Evolutionary conservation across 1,140 invertebrate species (phyloP).

Genomic region (Drosophila tristis): DNA sequence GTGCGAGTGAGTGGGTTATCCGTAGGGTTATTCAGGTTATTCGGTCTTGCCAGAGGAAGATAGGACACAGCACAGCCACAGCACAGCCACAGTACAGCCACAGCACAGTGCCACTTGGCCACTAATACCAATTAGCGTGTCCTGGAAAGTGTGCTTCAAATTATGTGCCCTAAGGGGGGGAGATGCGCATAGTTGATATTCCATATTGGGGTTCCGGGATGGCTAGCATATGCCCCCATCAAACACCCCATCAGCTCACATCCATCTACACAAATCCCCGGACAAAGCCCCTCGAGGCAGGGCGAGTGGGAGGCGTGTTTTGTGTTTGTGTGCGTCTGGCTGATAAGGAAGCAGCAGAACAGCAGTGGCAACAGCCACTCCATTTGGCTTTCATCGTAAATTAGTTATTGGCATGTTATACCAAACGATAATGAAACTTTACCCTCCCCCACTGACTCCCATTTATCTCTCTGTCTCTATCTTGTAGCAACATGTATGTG

Average conservation of each 20-base stretch:
- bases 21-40: slow-evolving; percentile 23
- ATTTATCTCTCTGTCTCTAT: slow-evolving; percentile 5
- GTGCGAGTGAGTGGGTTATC: slow-evolving; percentile 41
- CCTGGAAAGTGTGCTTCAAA: slow-evolving; percentile 72
- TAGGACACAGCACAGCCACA: slow-evolving; percentile 45
- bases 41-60: slow-evolving; percentile 35
- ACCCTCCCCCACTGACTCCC: neutral
- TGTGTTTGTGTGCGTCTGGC: slow-evolving; percentile 39
- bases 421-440: slow-evolving; percentile 73
- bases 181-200: slow-evolving; percentile 37
- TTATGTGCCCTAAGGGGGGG: slow-evolving; percentile 52
- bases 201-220: slow-evolving; percentile 9
- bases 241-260: slow-evolving; percentile 20
- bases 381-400: slow-evolving; percentile 72
- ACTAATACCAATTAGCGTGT: slow-evolving; percentile 79
- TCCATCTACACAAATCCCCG: slow-evolving; percentile 40
- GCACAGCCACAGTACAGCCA: too few species aligned
- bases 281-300: slow-evolving; percentile 33
- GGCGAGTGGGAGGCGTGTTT: neutral
- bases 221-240: slow-evolving; percentile 57
- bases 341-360: slow-evolving; percentile 65
- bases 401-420: slow-evolving; percentile 80
- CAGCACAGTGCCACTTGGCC: slow-evolving; percentile 40
- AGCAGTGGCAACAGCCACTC: slow-evolving; percentile 38
- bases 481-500: slow-evolving; percentile 62